Evolutionary conservation across 2,888 invertebrate genomes (phyloP).

Genomic region (Orgyia antiqua): DNA sequence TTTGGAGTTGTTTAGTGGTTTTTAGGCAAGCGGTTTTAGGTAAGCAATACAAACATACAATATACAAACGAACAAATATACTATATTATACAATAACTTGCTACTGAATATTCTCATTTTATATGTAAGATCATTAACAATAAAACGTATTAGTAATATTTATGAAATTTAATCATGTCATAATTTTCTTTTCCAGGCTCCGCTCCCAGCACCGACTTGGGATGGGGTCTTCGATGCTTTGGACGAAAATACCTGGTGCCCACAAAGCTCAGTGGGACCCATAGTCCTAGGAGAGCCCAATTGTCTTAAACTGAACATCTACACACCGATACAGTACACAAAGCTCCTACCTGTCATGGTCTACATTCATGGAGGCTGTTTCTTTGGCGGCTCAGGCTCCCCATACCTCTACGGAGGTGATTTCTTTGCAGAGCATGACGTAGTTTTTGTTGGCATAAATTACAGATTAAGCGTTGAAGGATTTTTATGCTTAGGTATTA

Average conservation of each 20-base stretch:
- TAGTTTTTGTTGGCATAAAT: constrained; percentile 79
- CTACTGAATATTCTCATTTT: too few species aligned
- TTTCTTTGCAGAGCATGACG: constrained; percentile 75
- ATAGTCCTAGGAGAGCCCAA: constrained; percentile 48
- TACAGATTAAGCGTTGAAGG: constrained; percentile 79
- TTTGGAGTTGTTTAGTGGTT: too few species aligned
- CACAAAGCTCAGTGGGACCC: constrained; percentile 46
- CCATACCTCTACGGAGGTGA: constrained; percentile 79
- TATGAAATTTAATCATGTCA: neutral
- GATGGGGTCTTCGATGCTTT: constrained; percentile 57
- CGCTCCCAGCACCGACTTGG: constrained; percentile 59
- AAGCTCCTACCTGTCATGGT: constrained; percentile 77
- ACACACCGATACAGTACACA: constrained; percentile 37
- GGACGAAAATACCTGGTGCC: constrained; percentile 60
- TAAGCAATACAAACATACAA: too few species aligned
- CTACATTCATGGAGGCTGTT: constrained; percentile 81
- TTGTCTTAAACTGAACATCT: constrained; percentile 61
- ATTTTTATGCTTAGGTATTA: constrained; percentile 80
- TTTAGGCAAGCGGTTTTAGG: too few species aligned
- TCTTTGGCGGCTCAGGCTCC: constrained; percentile 77
- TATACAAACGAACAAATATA: too few species aligned
- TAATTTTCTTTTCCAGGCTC: constrained; percentile 49
- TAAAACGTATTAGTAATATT: neutral
- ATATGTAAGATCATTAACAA: too few species aligned
- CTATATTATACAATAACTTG: too few species aligned